Conservation (phyloP, 2,797 vertebrate genomes). For the Cyprinella venusta region DNA sequence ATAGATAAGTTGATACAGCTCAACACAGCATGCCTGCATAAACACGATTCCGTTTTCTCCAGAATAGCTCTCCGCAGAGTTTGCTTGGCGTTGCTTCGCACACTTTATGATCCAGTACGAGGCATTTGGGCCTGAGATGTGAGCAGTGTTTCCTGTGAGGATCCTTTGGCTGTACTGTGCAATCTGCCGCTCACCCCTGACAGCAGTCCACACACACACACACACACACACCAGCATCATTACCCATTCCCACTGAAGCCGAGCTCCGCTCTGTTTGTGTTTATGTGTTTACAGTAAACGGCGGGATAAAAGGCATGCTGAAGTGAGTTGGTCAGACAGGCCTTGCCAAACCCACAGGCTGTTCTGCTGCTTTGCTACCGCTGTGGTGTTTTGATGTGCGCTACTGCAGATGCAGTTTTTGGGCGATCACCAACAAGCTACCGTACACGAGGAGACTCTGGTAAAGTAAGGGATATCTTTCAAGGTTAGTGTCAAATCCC, state of each 20-base stretch:
- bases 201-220: constrained; percentile 23
- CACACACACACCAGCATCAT: constrained; percentile 3
- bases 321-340: constrained; percentile 57
- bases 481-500: constrained; percentile 43
- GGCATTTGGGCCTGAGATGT: constrained; percentile 38
- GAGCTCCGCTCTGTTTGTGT: constrained; percentile 26
- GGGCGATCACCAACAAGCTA: constrained; percentile 25
- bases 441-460: constrained; percentile 19
- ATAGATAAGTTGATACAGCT: constrained; percentile 38
- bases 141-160: constrained; percentile 39
- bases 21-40: constrained; percentile 14
- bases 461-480: constrained; percentile 37
- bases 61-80: constrained; percentile 37
- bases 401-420: constrained; percentile 41
- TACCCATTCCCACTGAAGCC: constrained; percentile 46
- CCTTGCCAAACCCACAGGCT: constrained; percentile 57
- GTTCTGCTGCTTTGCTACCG: constrained; percentile 39
- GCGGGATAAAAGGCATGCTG: constrained; percentile 58
- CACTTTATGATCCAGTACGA: constrained; percentile 20
- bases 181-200: constrained; percentile 16
- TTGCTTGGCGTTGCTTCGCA: not conserved
- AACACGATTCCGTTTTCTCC: constrained; percentile 28
- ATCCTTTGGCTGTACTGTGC: constrained; percentile 30
- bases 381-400: constrained; percentile 30
- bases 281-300: constrained; percentile 61